phyloP scores from a whole-genome alignment of 2,797 vertebrate genomes.

The Phalloptychus januarius region DNA sequence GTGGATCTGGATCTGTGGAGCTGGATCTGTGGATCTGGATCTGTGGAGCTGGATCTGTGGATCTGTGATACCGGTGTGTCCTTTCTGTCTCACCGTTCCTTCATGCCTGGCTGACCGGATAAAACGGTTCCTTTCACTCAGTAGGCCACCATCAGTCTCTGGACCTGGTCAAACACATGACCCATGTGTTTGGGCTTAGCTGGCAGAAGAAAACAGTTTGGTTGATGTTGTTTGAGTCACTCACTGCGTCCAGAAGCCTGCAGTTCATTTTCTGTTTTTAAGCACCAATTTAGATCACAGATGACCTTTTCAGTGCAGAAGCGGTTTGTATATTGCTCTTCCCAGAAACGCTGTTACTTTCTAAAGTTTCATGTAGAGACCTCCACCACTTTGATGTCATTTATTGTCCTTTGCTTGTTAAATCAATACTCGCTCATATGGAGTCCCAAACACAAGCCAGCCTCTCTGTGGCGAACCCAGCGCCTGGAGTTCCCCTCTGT shows the following conservation, averaged over 20 bases:
- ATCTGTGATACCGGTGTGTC: background rate
- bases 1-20: too few species aligned
- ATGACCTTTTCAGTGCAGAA: constrained; percentile 1
- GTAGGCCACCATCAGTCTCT: constrained; percentile 56
- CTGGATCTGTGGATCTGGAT: too few species aligned
- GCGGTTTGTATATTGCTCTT: background rate
- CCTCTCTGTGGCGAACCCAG: constrained; percentile 29
- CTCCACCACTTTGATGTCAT: background rate
- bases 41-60: too few species aligned
- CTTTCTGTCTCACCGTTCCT: background rate
- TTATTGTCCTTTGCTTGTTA: background rate
- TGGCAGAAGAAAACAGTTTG: constrained; percentile 52
- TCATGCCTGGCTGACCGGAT: constrained; percentile 37
- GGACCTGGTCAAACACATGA: constrained; percentile 57
- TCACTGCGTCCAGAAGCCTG: constrained; percentile 42
- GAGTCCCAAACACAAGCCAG: constrained; percentile 9
- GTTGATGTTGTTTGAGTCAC: constrained; percentile 44
- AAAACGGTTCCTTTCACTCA: constrained; percentile 52
- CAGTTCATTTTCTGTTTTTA: constrained; percentile 25
- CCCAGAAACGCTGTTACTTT: background rate
- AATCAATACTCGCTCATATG: background rate
- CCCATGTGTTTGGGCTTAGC: constrained; percentile 65
- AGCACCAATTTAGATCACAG: background rate
- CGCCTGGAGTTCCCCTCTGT: constrained; percentile 66
- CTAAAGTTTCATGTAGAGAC: background rate